A percentile compares a stretch with the other conserved stretches of the same genome.
phyloP scores from a whole-genome alignment of 2,113 vertebrate species.

The Pycnonotus jocosus region DNA sequence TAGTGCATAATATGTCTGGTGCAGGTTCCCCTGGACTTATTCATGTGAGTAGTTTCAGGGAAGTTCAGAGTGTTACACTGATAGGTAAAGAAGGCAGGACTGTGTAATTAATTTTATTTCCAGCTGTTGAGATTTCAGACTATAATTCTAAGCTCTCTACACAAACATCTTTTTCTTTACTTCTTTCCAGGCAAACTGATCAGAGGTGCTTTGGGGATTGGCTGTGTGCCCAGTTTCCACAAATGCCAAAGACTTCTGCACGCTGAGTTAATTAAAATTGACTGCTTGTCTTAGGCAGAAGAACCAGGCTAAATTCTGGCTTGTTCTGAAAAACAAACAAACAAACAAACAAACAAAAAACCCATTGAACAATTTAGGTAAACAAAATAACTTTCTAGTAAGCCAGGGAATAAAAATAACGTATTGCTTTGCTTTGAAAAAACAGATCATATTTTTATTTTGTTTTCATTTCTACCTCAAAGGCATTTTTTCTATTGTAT shows the following conservation, averaged over 20 bases:
- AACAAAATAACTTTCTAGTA: slow-evolving; percentile 51
- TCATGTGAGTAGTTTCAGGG: neutral
- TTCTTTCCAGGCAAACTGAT: slow-evolving; percentile 71
- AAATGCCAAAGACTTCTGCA: slow-evolving; percentile 66
- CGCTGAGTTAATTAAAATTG: slow-evolving; percentile 81
- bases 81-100: neutral
- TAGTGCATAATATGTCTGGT: neutral
- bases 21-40: neutral
- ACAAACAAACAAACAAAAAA: too few relatives aligned
- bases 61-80: neutral
- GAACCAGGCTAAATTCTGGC: slow-evolving; percentile 56
- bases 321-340: slow-evolving; percentile 34
- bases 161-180: slow-evolving; percentile 53
- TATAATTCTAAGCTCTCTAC: slow-evolving; percentile 33
- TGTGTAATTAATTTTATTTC: slow-evolving; percentile 56
- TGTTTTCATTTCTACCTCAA: slow-evolving; percentile 25
- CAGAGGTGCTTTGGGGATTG: slow-evolving; percentile 64
- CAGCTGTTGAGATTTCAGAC: slow-evolving; percentile 32
- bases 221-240: slow-evolving; percentile 68
- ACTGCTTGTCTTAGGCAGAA: slow-evolving; percentile 74
- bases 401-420: slow-evolving; percentile 52
- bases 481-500: neutral
- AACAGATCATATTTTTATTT: slow-evolving; percentile 14
- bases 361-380: slow-evolving; percentile 56
- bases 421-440: slow-evolving; percentile 23